Conservation (phyloP, 1,140 invertebrate species). For the Bombus superbus region DNA sequence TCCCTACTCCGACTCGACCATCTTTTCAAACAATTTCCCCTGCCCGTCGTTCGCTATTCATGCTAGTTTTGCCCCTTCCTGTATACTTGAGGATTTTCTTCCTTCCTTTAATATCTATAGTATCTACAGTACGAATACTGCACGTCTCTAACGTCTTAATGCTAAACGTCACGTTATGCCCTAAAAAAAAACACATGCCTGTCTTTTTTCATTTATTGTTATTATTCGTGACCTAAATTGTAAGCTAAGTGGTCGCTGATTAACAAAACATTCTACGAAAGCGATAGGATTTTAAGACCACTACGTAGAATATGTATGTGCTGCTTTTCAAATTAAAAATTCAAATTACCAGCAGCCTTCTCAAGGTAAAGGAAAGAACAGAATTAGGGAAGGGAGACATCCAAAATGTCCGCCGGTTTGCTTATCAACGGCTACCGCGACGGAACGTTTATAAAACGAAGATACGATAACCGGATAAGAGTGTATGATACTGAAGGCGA, state of each 20-base stretch:
- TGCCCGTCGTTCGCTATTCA: no score
- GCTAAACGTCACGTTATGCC: no score
- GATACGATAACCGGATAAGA: neutral
- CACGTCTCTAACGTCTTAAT: no score
- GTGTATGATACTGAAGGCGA: no score
- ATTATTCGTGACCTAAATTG: accelerated
- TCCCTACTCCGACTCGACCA: slow-evolving; percentile 22
- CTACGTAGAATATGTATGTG: neutral
- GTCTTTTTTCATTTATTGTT: neutral
- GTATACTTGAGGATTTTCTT: neutral
- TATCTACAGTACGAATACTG: neutral
- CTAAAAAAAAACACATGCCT: neutral
- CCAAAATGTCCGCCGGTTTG: neutral
- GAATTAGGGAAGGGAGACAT: neutral
- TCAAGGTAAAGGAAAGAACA: neutral
- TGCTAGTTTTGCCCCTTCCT: no score
- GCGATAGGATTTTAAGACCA: neutral
- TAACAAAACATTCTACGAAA: neutral
- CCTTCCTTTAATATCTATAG: neutral
- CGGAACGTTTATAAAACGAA: neutral
- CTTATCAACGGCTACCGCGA: neutral
- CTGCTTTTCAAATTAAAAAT: neutral
- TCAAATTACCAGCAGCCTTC: neutral
- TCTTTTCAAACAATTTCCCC: slow-evolving; percentile 1
- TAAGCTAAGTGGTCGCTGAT: neutral